phyloP scores from a whole-genome alignment of 2,113 vertebrate genomes.

The Tringa solitaria region DNA sequence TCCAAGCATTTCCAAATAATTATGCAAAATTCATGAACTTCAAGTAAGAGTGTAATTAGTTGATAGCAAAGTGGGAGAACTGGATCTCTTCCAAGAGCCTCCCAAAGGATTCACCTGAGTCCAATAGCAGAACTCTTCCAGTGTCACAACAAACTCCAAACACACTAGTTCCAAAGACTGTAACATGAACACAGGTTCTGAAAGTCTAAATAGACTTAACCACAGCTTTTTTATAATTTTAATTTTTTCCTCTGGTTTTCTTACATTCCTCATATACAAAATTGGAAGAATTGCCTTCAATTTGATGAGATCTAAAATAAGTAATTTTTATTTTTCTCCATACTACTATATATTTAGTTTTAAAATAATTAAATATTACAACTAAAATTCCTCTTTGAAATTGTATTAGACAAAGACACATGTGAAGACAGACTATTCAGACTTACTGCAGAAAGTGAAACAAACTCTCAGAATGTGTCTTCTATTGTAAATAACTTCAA shows the following conservation, averaged over 20 bases:
- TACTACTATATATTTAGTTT: not conserved
- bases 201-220: not conserved
- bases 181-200: not conserved
- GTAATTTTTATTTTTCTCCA: not conserved
- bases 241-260: not conserved
- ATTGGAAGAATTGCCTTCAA: not conserved
- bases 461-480: not conserved
- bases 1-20: slow-evolving; percentile 1
- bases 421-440: not conserved
- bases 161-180: not conserved
- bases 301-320: not conserved
- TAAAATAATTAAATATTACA: slow-evolving; percentile 19
- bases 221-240: not conserved
- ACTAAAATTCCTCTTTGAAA: not conserved
- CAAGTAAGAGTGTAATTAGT: not conserved
- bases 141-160: not conserved
- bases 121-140: slow-evolving; percentile 8
- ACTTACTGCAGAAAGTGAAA: not conserved
- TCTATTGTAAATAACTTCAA: not conserved
- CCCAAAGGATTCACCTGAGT: not conserved
- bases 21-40: not conserved
- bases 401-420: not conserved
- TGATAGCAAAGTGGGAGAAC: not conserved
- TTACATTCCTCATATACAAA: not conserved
- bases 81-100: slow-evolving; percentile 33